These are phyloP conservation scores for Rhopalosiphum nymphaeae DNA, from an alignment of 2,888 invertebrate species.

Conservation along the genomic window DNA sequence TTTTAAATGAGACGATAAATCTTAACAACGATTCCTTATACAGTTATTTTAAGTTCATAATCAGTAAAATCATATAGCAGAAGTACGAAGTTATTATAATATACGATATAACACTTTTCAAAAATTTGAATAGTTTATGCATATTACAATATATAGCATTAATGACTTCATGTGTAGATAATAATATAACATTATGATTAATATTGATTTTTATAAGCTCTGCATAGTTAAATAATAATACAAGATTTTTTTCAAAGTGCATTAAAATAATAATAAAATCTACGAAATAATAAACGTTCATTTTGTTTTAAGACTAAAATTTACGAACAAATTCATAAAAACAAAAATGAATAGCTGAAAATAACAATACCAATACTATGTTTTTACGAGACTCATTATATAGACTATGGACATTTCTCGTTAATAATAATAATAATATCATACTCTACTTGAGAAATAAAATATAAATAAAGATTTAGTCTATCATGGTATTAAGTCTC, in stretches of 20 bases:
- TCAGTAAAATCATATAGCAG: neutral
- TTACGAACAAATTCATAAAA: neutral
- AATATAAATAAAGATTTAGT: neutral
- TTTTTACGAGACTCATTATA: neutral
- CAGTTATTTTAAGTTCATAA: neutral
- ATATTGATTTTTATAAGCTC: neutral
- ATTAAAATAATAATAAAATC: neutral
- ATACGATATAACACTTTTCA: neutral
- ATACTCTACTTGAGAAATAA: neutral
- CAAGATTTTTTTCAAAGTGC: neutral
- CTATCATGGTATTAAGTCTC: neutral
- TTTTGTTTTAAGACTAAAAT: neutral
- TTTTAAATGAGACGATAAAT: neutral
- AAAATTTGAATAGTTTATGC: neutral
- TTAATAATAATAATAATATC: neutral
- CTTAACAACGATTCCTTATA: neutral
- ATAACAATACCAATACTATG: neutral
- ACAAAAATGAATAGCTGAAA: neutral
- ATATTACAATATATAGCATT: neutral
- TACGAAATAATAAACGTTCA: neutral
- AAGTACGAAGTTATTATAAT: neutral
- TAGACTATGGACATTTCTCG: neutral
- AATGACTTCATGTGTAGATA: neutral
- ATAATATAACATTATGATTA: neutral
- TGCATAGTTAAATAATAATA: too few relatives aligned